Evolutionary conservation across 2,113 vertebrate genomes (phyloP), one percentile per base, ranked within the genome.

Genomic region (Eretmochelys imbricata): DNA sequence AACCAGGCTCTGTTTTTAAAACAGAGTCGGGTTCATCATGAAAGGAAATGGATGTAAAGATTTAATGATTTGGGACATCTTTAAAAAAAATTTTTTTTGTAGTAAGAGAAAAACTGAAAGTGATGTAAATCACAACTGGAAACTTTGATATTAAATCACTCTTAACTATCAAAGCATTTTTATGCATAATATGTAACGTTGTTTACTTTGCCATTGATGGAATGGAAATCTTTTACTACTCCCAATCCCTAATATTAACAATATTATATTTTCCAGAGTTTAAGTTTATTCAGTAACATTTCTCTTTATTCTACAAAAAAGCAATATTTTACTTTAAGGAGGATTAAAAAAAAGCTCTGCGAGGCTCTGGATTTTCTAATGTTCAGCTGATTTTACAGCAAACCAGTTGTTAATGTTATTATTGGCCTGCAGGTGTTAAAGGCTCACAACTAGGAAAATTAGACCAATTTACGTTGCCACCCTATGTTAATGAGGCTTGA

Each of bases 1-100:
- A 65, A 75, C 4, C 1, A 2, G 65, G 16, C 16, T 53, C 38
- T 79, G 86, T 92, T 81, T 93, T 86, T 93, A 86, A 87, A 83
- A 35, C 16, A 29, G 16, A 89, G 10, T 48, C 54, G 91, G 85
- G 89, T 85, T 95, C 50, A 84, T 97, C 80, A 91, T 88, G 96
- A 93, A 87, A 96, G 82, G 4, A 96, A 96, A 94, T 86, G 54
- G 95, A 88, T 96, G 82, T 88, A 91, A 95, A 8, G 92, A 90
- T 91, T 79, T 92, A 95, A 57, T 90, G 1, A 76, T 85, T 93
- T 94, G 35, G 83, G 35, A 13, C 51, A 9, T 89, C 25, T n/a
- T 94, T 48, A 94, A 93, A 57, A 87, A 53, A 72, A 2, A 46
- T 46, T 17, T 80, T 85, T 85, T 81, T 85, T 87, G 8, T 10